Conservation (phyloP, 1,140 invertebrate species). For the Mamestra configurata region DNA sequence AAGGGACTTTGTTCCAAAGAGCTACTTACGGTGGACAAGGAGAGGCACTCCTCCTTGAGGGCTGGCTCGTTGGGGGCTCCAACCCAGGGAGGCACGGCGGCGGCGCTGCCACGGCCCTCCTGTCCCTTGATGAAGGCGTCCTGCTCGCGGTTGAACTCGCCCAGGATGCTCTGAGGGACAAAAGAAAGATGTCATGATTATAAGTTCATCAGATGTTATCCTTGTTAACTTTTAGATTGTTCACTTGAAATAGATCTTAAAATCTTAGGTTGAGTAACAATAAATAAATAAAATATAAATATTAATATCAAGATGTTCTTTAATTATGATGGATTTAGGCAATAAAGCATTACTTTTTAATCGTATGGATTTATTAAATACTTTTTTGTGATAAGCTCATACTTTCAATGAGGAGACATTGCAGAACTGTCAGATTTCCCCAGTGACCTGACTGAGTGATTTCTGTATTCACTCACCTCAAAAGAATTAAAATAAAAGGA, state of each 20-base stretch:
- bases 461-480: too few species aligned
- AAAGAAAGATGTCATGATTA: conserved; percentile 33
- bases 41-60: conserved; percentile 97
- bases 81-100: conserved; percentile 96
- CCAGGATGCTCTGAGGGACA: conserved; percentile 95
- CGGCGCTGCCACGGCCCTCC: conserved; percentile 91
- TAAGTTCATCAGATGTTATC: background rate
- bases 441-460: too few species aligned
- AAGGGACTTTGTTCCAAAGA: too few species aligned
- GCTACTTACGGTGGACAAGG: conserved; percentile 94
- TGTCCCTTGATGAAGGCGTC: conserved; percentile 97
- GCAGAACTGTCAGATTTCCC: too few species aligned
- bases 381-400: too few species aligned
- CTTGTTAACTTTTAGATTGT: too few species aligned
- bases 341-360: conserved; percentile 2
- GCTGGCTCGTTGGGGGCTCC: conserved; percentile 96
- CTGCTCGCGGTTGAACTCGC: conserved; percentile 98
- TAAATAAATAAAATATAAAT: too few species aligned
- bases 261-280: too few species aligned
- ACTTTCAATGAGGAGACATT: too few species aligned
- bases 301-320: too few species aligned
- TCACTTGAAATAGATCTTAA: too few species aligned
- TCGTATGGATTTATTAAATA: background rate
- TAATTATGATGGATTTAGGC: background rate
- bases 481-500: too few species aligned